Evolutionary conservation across 2,797 vertebrate species (phyloP).

Genomic region (Pelochelys cantorii): DNA sequence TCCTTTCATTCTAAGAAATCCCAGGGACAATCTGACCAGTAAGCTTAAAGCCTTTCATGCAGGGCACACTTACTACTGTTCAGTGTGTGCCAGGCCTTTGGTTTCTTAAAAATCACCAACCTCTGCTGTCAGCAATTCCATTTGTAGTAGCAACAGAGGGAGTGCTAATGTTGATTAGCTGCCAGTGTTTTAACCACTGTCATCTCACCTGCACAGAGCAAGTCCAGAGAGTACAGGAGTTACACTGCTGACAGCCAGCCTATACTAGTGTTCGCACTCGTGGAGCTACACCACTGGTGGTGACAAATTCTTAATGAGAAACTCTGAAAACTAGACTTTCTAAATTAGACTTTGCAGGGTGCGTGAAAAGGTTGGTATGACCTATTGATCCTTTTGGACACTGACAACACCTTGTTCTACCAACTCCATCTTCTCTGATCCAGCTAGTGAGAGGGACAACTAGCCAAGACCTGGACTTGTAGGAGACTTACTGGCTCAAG

Average conservation of each 20-base stretch:
- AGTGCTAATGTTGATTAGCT: not conserved
- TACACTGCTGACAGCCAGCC: not conserved
- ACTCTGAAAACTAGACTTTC: not conserved
- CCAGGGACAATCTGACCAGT: not conserved
- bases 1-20: not conserved
- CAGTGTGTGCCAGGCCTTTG: not conserved
- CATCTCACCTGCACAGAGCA: not conserved
- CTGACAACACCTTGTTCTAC: not conserved
- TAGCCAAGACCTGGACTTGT: not conserved
- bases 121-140: not conserved
- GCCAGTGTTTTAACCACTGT: fast-evolving
- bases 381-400: not conserved
- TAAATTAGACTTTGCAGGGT: not conserved
- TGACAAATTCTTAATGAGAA: not conserved
- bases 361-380: fast-evolving
- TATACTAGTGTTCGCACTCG: not conserved
- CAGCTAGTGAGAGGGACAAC: fast-evolving
- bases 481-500: not conserved
- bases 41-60: not conserved
- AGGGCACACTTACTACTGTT: not conserved
- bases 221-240: not conserved
- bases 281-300: not conserved
- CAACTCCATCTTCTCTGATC: not conserved
- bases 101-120: not conserved
- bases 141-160: not conserved